Percentiles rank a stretch among this genome's conserved stretches.
Conservation (phyloP, 1,140 invertebrate genomes). For the Belonocnema kinseyi region DNA sequence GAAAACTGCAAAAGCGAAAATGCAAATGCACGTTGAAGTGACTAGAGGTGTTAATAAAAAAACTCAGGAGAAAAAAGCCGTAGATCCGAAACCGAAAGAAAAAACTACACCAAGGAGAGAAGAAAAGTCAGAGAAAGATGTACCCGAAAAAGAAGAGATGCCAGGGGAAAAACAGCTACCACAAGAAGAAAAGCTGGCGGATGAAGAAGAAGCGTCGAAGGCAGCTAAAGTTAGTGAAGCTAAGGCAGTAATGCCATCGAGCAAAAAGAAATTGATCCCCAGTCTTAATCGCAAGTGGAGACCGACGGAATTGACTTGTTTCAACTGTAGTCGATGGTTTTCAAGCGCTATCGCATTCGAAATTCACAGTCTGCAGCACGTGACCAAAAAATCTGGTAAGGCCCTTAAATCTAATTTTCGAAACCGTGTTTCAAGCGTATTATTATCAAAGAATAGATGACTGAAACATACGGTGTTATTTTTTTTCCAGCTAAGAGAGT, state of each 20-base stretch:
- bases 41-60: constrained; percentile 30
- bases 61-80: constrained; percentile 25
- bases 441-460: background rate
- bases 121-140: constrained; percentile 20
- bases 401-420: background rate
- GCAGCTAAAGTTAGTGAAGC: constrained; percentile 35
- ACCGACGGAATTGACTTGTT: constrained; percentile 59
- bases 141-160: constrained; percentile 33
- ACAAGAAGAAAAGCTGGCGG: constrained; percentile 5
- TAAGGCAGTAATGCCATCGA: constrained; percentile 36
- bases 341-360: constrained; percentile 56
- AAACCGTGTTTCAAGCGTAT: too few relatives aligned
- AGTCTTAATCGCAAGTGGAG: constrained; percentile 51
- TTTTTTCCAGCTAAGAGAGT: background rate
- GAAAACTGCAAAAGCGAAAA: constrained; percentile 5
- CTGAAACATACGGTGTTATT: background rate
- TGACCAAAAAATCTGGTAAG: constrained; percentile 63
- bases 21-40: constrained; percentile 10
- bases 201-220: constrained; percentile 30
- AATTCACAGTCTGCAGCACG: constrained; percentile 63
- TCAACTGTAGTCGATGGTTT: constrained; percentile 62
- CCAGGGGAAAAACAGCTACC: constrained; percentile 34
- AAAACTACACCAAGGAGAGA: background rate
- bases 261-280: constrained; percentile 41
- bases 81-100: constrained; percentile 30